Evolutionary conservation across 1,140 invertebrate species (phyloP).

Genomic region (Hydropsyche tenuis): DNA sequence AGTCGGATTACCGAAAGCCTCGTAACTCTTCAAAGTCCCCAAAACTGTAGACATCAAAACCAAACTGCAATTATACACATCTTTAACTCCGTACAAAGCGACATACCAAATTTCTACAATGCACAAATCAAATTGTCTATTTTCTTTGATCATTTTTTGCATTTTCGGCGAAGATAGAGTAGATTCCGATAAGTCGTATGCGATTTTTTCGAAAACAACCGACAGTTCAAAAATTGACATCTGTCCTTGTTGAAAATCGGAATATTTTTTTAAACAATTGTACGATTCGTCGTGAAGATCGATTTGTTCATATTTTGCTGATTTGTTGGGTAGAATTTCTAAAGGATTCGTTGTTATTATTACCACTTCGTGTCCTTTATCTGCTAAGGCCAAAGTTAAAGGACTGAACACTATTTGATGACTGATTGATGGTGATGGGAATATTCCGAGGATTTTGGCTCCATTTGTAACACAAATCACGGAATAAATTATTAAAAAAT

Average conservation of each 20-base stretch:
- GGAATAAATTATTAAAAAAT: no score
- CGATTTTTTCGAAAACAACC: neutral
- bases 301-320: conserved; percentile 52
- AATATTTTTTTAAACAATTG: conserved; percentile 27
- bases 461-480: no score
- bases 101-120: conserved; percentile 52
- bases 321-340: conserved; percentile 35
- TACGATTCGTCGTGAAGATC: conserved; percentile 51
- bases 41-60: conserved; percentile 52
- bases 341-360: conserved; percentile 53
- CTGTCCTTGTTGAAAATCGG: conserved; percentile 39
- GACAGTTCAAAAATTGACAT: neutral
- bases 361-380: conserved; percentile 59
- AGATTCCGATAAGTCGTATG: neutral
- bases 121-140: conserved; percentile 54
- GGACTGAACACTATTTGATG: conserved; percentile 59
- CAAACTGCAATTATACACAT: conserved; percentile 53
- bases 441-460: conserved; percentile 59
- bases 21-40: conserved; percentile 44
- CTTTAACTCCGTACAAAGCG: conserved; percentile 50
- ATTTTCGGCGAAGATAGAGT: conserved; percentile 48
- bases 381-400: conserved; percentile 54
- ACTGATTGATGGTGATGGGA: conserved; percentile 58
- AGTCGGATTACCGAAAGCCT: conserved; percentile 52
- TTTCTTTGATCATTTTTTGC: conserved; percentile 52